Base-by-base conservation (phyloP, 2,113 vertebrate genomes). In the Oostethus manadensis region DNA sequence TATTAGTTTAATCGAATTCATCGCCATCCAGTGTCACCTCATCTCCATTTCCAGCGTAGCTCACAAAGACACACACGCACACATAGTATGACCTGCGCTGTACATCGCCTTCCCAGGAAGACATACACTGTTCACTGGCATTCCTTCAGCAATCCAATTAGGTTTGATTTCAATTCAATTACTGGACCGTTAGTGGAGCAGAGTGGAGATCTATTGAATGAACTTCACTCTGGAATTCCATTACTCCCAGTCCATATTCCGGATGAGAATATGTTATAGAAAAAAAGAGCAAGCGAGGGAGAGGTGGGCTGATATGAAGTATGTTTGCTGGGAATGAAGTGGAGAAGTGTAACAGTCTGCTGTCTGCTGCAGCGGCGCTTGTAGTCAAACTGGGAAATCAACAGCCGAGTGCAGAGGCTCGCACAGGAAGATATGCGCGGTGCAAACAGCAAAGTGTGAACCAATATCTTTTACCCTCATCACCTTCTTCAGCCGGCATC, bases 401-500 rank as follows among this genome's bases (percentile, higher is more conserved):
- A 75, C 71, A 72, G 73, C 55, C 76, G 80, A 62, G 63, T 73
- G 68, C 68, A 74, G 62, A 79, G 58, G 33, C 68, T 71, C 70
- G 64, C 73, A 81, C 84, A 85, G 86, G 80, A 87, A 87, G 76
- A 86, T 82, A 86, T 82, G 82, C 84, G 80, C 74, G 84, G 8
- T 69, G 75, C 77, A 82, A 74, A 79, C 80, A 84, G 75, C 72
- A 84, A 86, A 86, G 82, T 86, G 81, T 81, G 78, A 84, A 82
- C 74, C 77, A 78, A 79, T 62, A 72, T 60, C 73, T 75, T 55
- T 14, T 20, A 3, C 68, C 58, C 63, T 56, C 60, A 53, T 64
- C 67, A 40, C 65, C 70, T 65, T 48, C 51, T 53, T 51, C 42
- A 1, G 46, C 46, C 17, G 1, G 38, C 59, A 69, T 62, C 74